These are phyloP conservation scores for Pachypeltis micranthus DNA, from an alignment of 1,140 invertebrate species.

Conservation along the genomic window DNA sequence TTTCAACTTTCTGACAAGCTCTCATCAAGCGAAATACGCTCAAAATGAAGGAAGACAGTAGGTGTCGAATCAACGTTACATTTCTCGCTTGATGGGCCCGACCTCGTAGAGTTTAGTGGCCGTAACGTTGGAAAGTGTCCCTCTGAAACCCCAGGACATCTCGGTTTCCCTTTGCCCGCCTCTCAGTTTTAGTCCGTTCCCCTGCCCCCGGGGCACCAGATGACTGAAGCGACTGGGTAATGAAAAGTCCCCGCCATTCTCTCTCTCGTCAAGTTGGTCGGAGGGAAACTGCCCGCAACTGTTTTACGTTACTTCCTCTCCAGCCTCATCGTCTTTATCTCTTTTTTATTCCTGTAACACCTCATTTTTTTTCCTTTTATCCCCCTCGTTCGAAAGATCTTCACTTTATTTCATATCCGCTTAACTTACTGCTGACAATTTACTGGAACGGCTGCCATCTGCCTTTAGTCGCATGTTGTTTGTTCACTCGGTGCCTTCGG, in stretches of 20 bases:
- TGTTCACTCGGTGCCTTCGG: no score
- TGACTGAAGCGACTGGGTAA: conserved; percentile 14
- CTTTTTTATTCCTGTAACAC: not conserved
- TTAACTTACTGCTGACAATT: no score
- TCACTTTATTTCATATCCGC: no score
- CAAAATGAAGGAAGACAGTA: not conserved
- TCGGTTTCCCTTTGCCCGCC: not conserved
- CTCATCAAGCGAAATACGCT: no score
- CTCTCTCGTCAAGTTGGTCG: conserved; percentile 1
- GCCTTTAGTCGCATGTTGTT: no score
- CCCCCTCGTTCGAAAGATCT: not conserved
- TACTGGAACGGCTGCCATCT: no score
- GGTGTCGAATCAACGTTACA: conserved; percentile 19
- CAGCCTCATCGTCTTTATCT: not conserved
- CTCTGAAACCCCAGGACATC: no score
- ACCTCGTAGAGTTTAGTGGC: conserved; percentile 22
- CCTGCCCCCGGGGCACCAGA: not conserved
- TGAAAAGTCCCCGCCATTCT: conserved; percentile 22
- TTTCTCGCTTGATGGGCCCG: conserved; percentile 19
- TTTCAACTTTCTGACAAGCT: no score
- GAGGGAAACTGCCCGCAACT: conserved; percentile 18
- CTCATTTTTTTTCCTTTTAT: not conserved
- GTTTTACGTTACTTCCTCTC: conserved; percentile 11
- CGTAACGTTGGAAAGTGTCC: conserved; percentile 10
- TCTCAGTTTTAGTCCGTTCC: not conserved